Percentiles rank a stretch among this genome's conserved stretches.
Evolutionary conservation across 2,888 invertebrate species (phyloP).

Genomic region (Ceriagrion tenellum): DNA sequence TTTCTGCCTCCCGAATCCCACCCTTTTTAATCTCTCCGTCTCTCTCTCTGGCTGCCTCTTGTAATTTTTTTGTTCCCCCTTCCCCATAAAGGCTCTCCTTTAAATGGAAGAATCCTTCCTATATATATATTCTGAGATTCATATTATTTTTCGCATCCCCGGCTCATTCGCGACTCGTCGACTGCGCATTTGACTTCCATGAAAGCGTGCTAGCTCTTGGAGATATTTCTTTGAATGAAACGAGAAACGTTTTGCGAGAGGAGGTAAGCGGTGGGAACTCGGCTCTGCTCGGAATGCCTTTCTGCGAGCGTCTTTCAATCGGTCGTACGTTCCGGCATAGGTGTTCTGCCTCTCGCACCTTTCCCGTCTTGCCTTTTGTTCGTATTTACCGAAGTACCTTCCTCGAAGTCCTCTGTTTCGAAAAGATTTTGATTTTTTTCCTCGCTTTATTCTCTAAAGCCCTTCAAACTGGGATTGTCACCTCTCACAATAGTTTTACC

Average conservation of each 20-base stretch:
- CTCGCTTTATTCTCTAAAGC: background rate
- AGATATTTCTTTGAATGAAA: background rate
- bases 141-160: constrained; percentile 6
- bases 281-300: background rate
- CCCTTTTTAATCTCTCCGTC: background rate
- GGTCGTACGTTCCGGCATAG: background rate
- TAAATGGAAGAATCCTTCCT: background rate
- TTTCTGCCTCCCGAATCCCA: background rate
- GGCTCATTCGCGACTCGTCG: background rate
- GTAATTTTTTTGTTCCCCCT: background rate
- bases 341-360: background rate
- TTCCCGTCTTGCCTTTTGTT: background rate
- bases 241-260: background rate
- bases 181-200: background rate
- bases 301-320: constrained; percentile 30
- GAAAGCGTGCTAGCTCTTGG: background rate
- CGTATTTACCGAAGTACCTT: background rate
- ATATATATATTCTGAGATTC: background rate
- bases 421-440: background rate
- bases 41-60: no score
- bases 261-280: background rate
- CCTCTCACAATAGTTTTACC: background rate
- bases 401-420: background rate
- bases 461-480: background rate
- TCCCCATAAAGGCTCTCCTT: background rate